Conservation (phyloP, 2,113 vertebrate species). For the Vimba vimba region DNA sequence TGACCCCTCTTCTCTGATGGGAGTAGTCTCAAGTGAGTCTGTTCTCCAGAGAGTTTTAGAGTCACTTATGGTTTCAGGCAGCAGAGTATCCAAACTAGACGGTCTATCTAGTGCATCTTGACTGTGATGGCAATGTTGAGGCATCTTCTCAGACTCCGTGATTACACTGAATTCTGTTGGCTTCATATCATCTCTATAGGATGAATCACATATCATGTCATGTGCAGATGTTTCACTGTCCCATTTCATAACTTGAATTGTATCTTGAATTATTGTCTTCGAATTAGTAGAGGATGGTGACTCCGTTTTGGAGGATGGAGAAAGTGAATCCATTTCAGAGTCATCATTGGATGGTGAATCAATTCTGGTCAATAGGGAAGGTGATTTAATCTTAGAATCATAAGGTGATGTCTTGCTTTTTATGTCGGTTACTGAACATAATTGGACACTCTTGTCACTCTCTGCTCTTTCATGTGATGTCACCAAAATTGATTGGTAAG, state of each 20-base stretch:
- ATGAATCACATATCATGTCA: neutral
- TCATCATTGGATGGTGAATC: neutral
- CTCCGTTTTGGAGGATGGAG: neutral
- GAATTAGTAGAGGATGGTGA: neutral
- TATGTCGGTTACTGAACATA: neutral
- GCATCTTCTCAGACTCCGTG: conserved; percentile 26
- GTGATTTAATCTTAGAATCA: neutral
- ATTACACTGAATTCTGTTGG: neutral
- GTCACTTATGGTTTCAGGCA: conserved; percentile 79
- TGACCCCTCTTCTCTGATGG: conserved; percentile 86
- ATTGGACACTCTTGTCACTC: neutral
- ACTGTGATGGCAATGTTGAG: conserved; percentile 64
- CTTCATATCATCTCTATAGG: neutral
- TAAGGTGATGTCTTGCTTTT: neutral
- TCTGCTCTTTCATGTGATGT: neutral
- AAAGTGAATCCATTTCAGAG: neutral
- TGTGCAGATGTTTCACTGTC: neutral
- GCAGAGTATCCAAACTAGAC: conserved; percentile 75
- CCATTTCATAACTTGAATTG: neutral
- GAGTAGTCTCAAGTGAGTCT: conserved; percentile 92
- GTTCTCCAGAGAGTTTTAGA: conserved; percentile 78
- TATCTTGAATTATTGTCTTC: neutral
- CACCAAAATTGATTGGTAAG: neutral
- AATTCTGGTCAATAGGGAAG: neutral
- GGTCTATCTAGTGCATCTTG: conserved; percentile 76